A percentile compares a stretch with the other conserved stretches of the same genome.
These are phyloP conservation scores for Andrena chrysosceles DNA, from an alignment of 2,888 invertebrate species.

Conservation along the genomic window DNA sequence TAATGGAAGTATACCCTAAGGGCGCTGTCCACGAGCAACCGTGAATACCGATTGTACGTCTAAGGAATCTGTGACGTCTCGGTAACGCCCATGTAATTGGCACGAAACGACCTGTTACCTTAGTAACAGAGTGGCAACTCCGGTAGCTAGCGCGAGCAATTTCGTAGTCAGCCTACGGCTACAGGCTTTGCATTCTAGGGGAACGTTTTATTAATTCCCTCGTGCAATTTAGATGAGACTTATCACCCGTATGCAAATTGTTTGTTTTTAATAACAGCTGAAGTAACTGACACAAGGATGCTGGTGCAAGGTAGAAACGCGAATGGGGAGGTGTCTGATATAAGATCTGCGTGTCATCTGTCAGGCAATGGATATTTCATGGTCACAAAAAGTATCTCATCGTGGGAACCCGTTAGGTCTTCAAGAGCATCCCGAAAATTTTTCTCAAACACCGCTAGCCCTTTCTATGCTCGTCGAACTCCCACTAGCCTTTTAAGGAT, in stretches of 20 bases:
- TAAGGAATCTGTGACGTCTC: slow-evolving; percentile 57
- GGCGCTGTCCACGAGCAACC: not conserved
- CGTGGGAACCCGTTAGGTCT: slow-evolving; percentile 77
- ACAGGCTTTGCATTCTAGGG: slow-evolving; percentile 26
- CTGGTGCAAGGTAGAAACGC: not conserved
- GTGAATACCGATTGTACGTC: slow-evolving; percentile 53
- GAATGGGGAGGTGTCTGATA: not conserved
- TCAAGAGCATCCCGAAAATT: slow-evolving; percentile 43
- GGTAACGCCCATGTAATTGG: slow-evolving; percentile 71
- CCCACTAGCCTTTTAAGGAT: slow-evolving; percentile 78
- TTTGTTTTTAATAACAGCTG: not conserved
- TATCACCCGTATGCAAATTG: slow-evolving; percentile 26
- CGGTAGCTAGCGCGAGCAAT: slow-evolving; percentile 66
- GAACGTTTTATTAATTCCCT: slow-evolving; percentile 32
- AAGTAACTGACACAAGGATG: not conserved
- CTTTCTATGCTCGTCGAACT: slow-evolving; percentile 69
- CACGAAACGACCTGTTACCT: slow-evolving; percentile 57
- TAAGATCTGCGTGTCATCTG: not conserved
- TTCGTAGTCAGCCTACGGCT: slow-evolving; percentile 56
- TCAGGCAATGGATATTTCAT: not conserved
- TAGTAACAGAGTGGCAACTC: slow-evolving; percentile 66
- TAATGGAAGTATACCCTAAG: slow-evolving; percentile 37
- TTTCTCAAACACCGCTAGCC: slow-evolving; percentile 66
- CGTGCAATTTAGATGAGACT: slow-evolving; percentile 17
- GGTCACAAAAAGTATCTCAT: slow-evolving; percentile 32